Evolutionary conservation across 2,113 vertebrate genomes (phyloP).

Genomic region (Setophaga petechia): DNA sequence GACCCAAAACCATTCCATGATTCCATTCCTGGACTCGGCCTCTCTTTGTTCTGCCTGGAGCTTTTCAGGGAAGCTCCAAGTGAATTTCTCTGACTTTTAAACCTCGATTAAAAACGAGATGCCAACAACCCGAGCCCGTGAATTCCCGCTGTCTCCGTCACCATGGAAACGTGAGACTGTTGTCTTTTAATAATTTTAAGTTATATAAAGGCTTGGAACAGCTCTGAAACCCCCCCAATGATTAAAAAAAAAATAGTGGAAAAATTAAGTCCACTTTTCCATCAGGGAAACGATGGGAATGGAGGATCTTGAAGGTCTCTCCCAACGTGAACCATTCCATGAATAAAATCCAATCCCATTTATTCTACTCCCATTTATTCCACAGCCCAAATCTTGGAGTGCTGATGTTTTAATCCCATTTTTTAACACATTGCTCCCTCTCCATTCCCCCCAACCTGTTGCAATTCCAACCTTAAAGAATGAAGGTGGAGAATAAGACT

Average conservation of each 20-base stretch:
- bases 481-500: no score
- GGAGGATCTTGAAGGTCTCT: neutral
- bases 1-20: neutral
- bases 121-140: neutral
- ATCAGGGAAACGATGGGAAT: neutral
- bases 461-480: neutral
- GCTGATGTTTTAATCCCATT: neutral
- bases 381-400: neutral
- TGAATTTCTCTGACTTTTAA: neutral
- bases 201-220: neutral
- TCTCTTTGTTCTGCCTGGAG: neutral
- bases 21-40: rapidly evolving
- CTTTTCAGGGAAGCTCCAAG: neutral
- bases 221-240: rapidly evolving
- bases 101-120: neutral
- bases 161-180: neutral
- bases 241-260: neutral
- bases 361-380: neutral
- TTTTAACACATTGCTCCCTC: rapidly evolving
- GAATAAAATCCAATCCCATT: neutral
- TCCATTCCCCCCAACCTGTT: rapidly evolving
- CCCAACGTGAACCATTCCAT: neutral
- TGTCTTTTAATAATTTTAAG: neutral
- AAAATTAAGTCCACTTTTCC: neutral
- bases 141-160: neutral